phyloP scores from a whole-genome alignment of 2,888 invertebrate genomes.

The Cheilosia vernalis region DNA sequence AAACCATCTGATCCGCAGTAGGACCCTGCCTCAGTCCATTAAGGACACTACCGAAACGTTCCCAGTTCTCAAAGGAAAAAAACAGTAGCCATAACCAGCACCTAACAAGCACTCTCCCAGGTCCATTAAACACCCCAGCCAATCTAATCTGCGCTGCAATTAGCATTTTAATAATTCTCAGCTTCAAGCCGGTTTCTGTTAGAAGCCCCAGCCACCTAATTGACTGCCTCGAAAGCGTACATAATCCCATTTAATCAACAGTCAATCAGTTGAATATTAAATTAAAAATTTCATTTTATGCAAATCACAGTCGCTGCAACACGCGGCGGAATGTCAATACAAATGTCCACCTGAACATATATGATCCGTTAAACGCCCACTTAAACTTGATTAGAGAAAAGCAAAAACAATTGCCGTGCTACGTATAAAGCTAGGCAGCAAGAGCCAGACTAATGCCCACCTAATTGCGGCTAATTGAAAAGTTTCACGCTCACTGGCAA shows the following conservation, averaged over 20 bases:
- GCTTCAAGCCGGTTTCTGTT: slow-evolving; percentile 4
- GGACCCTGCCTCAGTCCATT: neutral
- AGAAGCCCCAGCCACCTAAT: slow-evolving; percentile 39
- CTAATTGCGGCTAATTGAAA: slow-evolving; percentile 74
- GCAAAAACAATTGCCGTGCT: slow-evolving; percentile 34
- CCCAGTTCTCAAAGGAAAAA: neutral
- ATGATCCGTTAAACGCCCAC: slow-evolving; percentile 53
- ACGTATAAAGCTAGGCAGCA: neutral
- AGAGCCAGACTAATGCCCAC: slow-evolving; percentile 50
- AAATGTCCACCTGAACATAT: slow-evolving; percentile 31
- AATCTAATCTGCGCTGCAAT: slow-evolving; percentile 53
- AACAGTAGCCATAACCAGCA: slow-evolving; percentile 25
- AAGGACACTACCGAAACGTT: neutral
- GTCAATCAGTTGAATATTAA: slow-evolving; percentile 48
- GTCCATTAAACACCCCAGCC: slow-evolving; percentile 28
- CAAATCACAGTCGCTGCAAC: slow-evolving; percentile 42
- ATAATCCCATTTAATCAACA: slow-evolving; percentile 50
- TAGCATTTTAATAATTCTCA: slow-evolving; percentile 51
- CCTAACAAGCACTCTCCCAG: slow-evolving; percentile 11
- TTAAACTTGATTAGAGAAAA: slow-evolving; percentile 17
- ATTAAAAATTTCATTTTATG: slow-evolving; percentile 64
- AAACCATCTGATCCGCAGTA: too few relatives aligned
- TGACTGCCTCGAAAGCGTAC: slow-evolving; percentile 49
- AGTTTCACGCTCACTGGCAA: slow-evolving; percentile 71
- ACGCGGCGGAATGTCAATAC: slow-evolving; percentile 60